Evolutionary conservation across 92 coral and sea anemone species (phyloP).

Genomic region (Montipora capitata): DNA sequence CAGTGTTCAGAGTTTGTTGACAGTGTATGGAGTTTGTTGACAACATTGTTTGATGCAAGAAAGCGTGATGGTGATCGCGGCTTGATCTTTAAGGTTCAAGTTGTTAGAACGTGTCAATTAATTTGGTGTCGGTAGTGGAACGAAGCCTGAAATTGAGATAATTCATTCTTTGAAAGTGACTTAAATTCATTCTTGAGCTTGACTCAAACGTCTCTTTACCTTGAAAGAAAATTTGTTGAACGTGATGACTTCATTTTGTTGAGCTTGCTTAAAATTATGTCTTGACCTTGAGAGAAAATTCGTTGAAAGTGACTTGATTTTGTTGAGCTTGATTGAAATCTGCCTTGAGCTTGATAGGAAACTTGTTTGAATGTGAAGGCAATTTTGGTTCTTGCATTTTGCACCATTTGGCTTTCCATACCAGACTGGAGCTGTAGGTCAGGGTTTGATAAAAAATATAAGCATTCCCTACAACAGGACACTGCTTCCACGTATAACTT

Average conservation of each 20-base stretch:
- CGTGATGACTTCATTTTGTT: background rate
- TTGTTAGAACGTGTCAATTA: background rate
- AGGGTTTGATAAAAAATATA: too few species aligned
- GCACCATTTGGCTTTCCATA: constrained; percentile 44
- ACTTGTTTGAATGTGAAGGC: background rate
- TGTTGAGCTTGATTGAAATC: constrained; percentile 3
- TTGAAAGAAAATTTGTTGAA: background rate
- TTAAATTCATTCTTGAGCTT: background rate
- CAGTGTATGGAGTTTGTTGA: background rate
- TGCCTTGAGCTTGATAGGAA: background rate
- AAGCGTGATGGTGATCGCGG: background rate
- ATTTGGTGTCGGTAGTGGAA: too few species aligned
- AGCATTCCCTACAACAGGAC: too few species aligned
- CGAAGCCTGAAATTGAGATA: too few species aligned
- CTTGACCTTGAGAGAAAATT: background rate
- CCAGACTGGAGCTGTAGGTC: too few species aligned
- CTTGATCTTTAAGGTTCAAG: background rate
- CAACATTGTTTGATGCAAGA: background rate
- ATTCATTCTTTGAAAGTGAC: too few species aligned
- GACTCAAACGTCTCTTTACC: background rate
- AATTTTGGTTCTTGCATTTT: constrained; percentile 21
- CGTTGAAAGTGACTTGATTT: background rate
- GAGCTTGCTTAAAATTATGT: background rate
- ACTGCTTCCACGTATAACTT: too few species aligned
- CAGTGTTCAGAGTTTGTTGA: too few species aligned